These are phyloP conservation scores for Priocnemis perturbator DNA, from an alignment of 2,888 invertebrate species.

Conservation along the genomic window DNA sequence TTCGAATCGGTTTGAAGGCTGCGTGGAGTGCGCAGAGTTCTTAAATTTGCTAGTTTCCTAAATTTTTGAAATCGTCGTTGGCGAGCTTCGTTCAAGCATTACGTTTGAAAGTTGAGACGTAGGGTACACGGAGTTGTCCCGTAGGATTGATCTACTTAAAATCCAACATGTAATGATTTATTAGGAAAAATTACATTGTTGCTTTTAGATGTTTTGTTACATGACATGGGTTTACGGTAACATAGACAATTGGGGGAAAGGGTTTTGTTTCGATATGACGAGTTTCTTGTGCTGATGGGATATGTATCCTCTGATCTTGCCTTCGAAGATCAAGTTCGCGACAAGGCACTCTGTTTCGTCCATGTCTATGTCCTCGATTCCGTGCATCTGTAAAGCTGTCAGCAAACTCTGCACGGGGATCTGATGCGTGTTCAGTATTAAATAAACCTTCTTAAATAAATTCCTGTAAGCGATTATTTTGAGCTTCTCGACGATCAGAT, in stretches of 20 bases:
- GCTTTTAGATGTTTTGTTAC: background rate
- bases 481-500: slow-evolving; percentile 96
- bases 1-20: too few relatives aligned
- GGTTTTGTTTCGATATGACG: slow-evolving; percentile 97
- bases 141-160: too few relatives aligned
- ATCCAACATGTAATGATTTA: too few relatives aligned
- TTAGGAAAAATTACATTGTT: too few relatives aligned
- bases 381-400: slow-evolving; percentile 87
- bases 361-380: slow-evolving; percentile 89
- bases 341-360: slow-evolving; percentile 98
- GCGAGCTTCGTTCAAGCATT: too few relatives aligned
- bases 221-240: slow-evolving; percentile 73
- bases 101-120: too few relatives aligned
- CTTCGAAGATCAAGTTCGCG: slow-evolving; percentile 96
- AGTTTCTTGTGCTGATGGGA: slow-evolving; percentile 97
- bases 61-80: too few relatives aligned
- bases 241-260: slow-evolving; percentile 89
- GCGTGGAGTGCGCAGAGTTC: too few relatives aligned
- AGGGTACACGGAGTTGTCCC: too few relatives aligned
- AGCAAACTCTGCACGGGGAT: slow-evolving; percentile 91
- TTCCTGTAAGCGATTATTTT: slow-evolving; percentile 97
- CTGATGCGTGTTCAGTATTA: slow-evolving; percentile 88
- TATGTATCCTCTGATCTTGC: slow-evolving; percentile 98
- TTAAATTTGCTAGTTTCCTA: too few relatives aligned
- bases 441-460: slow-evolving; percentile 94